phyloP scores from a whole-genome alignment of 92 coral and sea anemone species.

The Blastomussa wellsi region DNA sequence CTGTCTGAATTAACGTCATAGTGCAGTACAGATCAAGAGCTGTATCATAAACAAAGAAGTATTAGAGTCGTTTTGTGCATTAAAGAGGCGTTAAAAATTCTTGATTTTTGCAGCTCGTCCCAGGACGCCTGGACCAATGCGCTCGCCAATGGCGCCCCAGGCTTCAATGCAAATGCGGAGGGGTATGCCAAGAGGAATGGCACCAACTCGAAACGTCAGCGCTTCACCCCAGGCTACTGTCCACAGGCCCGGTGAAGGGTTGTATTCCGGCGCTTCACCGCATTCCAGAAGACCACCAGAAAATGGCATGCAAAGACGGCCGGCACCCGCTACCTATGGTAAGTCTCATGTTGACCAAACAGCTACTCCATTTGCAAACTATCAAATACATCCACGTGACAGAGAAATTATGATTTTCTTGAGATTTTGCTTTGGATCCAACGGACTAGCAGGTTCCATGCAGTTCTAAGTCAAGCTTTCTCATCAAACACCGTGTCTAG shows the following conservation, averaged over 20 bases:
- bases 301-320: background rate
- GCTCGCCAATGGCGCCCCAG: conserved; percentile 15
- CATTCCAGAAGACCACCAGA: background rate
- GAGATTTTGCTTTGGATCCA: too few species aligned
- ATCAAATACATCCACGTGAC: background rate
- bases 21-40: too few species aligned
- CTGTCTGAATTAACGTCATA: background rate
- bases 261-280: background rate
- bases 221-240: conserved; percentile 26
- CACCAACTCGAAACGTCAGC: conserved; percentile 26
- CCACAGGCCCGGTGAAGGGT: conserved; percentile 1
- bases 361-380: background rate
- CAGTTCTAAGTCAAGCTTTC: background rate
- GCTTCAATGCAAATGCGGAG: conserved; percentile 35
- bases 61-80: too few species aligned
- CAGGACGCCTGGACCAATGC: conserved; percentile 29
- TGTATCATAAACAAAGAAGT: too few species aligned
- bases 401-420: background rate
- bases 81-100: background rate
- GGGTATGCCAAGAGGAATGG: conserved; percentile 35
- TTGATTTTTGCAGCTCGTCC: background rate
- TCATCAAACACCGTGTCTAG: too few species aligned
- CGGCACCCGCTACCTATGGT: background rate
- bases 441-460: too few species aligned
- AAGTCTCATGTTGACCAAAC: background rate